phyloP scores from a whole-genome alignment of 2,113 vertebrate genomes.

The Paradoxurus hermaphroditus region DNA sequence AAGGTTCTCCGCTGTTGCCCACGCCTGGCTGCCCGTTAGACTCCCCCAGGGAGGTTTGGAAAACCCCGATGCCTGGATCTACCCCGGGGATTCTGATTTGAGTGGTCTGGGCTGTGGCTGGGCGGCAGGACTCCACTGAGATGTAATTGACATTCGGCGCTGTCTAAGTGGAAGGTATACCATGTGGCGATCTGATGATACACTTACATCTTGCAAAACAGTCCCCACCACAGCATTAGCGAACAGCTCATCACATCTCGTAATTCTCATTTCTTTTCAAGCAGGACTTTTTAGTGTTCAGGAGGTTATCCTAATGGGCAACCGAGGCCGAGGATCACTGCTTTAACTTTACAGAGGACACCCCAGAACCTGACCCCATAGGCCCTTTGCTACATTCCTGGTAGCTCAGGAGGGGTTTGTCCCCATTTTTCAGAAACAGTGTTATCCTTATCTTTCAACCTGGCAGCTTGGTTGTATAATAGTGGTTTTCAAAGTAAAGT shows the following conservation, averaged over 20 bases:
- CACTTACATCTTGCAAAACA: not conserved
- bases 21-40: not conserved
- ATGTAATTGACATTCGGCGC: not conserved
- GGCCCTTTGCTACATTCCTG: not conserved
- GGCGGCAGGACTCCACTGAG: not conserved
- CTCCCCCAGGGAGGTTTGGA: not conserved
- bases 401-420: not conserved
- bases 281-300: not conserved
- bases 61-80: not conserved
- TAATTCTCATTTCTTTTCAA: not conserved
- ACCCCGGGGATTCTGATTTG: not conserved
- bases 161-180: not conserved
- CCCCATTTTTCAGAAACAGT: not conserved
- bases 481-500: not conserved
- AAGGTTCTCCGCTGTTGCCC: not conserved
- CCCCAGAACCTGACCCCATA: not conserved
- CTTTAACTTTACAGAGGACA: not conserved
- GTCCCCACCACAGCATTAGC: rapidly evolving
- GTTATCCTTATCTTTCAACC: not conserved
- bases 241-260: not conserved
- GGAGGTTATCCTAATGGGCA: too few species aligned
- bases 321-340: not conserved
- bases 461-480: not conserved
- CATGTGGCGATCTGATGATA: not conserved
- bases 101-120: not conserved